Evolutionary conservation across 2,113 vertebrate species (phyloP).

Genomic region (Oreochromis niloticus): DNA sequence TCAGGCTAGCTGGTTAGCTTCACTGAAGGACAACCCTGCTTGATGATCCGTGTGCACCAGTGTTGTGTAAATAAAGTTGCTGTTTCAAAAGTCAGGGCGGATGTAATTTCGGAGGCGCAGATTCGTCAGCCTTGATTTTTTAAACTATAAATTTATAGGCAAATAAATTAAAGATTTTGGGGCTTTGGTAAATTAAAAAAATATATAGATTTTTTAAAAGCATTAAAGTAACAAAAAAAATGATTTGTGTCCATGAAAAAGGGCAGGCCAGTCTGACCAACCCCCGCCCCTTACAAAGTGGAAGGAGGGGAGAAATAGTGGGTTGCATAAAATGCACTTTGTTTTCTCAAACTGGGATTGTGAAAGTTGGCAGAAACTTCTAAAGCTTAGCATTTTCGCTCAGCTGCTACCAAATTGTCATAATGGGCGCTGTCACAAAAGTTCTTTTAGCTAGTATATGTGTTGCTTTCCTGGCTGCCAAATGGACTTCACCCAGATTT

Average conservation of each 20-base stretch:
- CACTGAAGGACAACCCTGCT: constrained; percentile 55
- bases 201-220: not conserved
- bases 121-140: not conserved
- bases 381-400: not conserved
- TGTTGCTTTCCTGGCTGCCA: constrained; percentile 50
- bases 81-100: not conserved
- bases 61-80: constrained; percentile 61
- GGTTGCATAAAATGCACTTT: not conserved
- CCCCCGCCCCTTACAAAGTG: not conserved
- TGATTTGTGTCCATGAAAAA: not conserved
- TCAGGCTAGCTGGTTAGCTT: not conserved
- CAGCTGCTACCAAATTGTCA: not conserved
- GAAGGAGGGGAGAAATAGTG: not conserved
- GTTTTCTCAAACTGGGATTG: not conserved
- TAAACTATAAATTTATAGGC: fast-evolving
- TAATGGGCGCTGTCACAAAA: constrained; percentile 52
- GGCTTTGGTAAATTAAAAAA: not conserved
- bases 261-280: not conserved
- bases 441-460: constrained; percentile 23
- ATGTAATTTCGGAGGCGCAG: not conserved
- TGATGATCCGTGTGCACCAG: not conserved
- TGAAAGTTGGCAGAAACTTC: not conserved
- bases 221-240: not conserved
- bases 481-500: constrained; percentile 57
- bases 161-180: not conserved